Evolutionary conservation across 2,888 invertebrate species (phyloP), one percentile per base, ranked within the genome.

Genomic region (Carcina quercana): DNA sequence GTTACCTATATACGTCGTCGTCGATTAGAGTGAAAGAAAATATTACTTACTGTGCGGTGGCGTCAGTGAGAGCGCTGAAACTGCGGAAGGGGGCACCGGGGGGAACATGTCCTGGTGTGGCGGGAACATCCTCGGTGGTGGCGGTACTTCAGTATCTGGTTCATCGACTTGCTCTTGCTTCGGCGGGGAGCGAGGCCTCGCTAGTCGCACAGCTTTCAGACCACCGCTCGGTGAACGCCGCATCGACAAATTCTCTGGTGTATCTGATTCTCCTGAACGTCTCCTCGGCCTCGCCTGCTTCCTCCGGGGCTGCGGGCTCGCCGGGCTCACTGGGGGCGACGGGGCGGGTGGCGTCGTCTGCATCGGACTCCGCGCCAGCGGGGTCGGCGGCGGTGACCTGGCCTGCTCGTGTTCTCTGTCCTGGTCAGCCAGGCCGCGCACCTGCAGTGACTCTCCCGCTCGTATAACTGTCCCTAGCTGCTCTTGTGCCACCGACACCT

Each of bases 401-500:
- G 57, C 55, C 29, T 56, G 53, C 3, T 20, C 20, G 63, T 73
- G 86, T 32, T 82, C 79, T 22, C 79, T 80, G 26, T 86, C 87
- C 50, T 88, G 89, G 46, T 89, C 89, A 6, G 91, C 91, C 41
- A 94, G 72, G 3, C 94, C 94, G 13, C 93, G 88, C 42, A 94
- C 91, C 68, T 95, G 94, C 39, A 96, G 84, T 31, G 92, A 92
- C 61, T 95, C 95, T 0, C 95, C 96, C 2, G 95, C 95, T 53
- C 93, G 91, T 56, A 96, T 93, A 48, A 96, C 86, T 7, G 90
- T 91, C 34, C 92, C 89, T 14, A 96, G 84, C 42, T 94, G 92
- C 60, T 94, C 94, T 56, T 94, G 93, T 5, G 91, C 90, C 30
- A 96, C 94, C 47, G 93, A 93, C 50, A 96, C 94, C 80, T 96